Percentiles rank a stretch among this genome's conserved stretches.
Evolutionary conservation across 2,797 vertebrate species (phyloP).

Genomic region (Pseudocheirus occidentalis): DNA sequence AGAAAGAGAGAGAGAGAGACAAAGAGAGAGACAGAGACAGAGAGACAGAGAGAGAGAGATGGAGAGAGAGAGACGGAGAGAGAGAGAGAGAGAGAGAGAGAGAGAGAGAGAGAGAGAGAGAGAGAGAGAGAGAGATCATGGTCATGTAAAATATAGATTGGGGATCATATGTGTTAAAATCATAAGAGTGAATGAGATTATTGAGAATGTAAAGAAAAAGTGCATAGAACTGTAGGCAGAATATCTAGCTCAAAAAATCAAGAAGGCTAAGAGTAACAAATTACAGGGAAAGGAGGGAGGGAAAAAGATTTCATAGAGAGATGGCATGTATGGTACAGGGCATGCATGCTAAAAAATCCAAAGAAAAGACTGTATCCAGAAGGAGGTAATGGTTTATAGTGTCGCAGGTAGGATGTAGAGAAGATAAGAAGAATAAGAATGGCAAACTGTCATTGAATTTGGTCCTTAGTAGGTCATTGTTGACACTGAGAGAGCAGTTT

Average conservation of each 20-base stretch:
- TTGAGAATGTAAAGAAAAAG: too few relatives aligned
- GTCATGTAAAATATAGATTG: background rate
- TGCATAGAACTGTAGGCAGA: background rate
- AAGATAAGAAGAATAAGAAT: background rate
- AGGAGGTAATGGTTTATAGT: background rate
- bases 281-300: background rate
- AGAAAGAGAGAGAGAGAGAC: too few relatives aligned
- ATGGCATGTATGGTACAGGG: background rate
- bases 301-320: background rate
- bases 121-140: background rate
- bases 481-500: background rate
- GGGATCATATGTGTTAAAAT: too few relatives aligned
- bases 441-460: background rate
- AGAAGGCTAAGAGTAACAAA: background rate
- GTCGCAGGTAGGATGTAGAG: background rate
- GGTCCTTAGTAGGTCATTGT: background rate
- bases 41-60: too few relatives aligned
- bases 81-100: too few relatives aligned
- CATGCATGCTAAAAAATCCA: background rate
- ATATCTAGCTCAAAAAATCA: background rate
- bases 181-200: background rate
- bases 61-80: too few relatives aligned
- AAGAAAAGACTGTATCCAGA: background rate
- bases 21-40: too few relatives aligned
- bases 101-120: too few relatives aligned